Evolutionary conservation across 2,888 invertebrate genomes (phyloP).

Genomic region (Metellina segmentata): DNA sequence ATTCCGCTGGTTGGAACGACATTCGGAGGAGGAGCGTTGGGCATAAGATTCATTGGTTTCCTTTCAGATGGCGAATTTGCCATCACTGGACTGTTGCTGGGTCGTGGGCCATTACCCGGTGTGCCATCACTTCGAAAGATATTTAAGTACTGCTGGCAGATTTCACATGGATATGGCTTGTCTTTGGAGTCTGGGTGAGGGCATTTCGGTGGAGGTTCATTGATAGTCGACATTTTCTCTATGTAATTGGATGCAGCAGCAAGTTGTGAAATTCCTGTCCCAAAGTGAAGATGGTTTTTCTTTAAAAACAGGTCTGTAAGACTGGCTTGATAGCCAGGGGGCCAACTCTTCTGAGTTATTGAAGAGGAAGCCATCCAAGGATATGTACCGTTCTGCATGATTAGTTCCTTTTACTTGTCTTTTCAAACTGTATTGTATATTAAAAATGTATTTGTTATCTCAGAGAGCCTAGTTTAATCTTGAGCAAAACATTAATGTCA

Average conservation of each 20-base stretch:
- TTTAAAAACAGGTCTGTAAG: slow-evolving; percentile 78
- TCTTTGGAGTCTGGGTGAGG: slow-evolving; percentile 78
- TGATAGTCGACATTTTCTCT: slow-evolving; percentile 78
- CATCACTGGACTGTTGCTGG: slow-evolving; percentile 65
- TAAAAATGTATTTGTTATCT: slow-evolving; percentile 2
- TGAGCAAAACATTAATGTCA: slow-evolving; percentile 41
- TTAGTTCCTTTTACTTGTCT: slow-evolving; percentile 11
- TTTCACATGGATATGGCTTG: slow-evolving; percentile 78
- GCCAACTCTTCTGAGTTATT: slow-evolving; percentile 77
- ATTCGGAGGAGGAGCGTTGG: slow-evolving; percentile 50
- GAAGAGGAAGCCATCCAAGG: slow-evolving; percentile 78
- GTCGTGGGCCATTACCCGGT: slow-evolving; percentile 38
- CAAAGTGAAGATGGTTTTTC: slow-evolving; percentile 77
- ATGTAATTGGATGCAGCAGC: slow-evolving; percentile 78
- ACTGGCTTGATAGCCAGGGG: slow-evolving; percentile 78
- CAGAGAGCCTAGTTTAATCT: slow-evolving; percentile 31
- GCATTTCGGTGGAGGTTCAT: slow-evolving; percentile 77
- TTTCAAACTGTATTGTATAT: not conserved
- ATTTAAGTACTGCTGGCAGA: slow-evolving; percentile 77
- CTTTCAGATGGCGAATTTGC: slow-evolving; percentile 69
- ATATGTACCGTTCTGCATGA: slow-evolving; percentile 78
- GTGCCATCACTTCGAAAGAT: slow-evolving; percentile 68
- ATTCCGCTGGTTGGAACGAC: slow-evolving; percentile 61
- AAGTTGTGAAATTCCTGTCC: slow-evolving; percentile 78
- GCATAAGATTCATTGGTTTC: slow-evolving; percentile 74